Evolutionary conservation across 1,140 invertebrate species (phyloP).

Genomic region (Brachionus manjavacas): DNA sequence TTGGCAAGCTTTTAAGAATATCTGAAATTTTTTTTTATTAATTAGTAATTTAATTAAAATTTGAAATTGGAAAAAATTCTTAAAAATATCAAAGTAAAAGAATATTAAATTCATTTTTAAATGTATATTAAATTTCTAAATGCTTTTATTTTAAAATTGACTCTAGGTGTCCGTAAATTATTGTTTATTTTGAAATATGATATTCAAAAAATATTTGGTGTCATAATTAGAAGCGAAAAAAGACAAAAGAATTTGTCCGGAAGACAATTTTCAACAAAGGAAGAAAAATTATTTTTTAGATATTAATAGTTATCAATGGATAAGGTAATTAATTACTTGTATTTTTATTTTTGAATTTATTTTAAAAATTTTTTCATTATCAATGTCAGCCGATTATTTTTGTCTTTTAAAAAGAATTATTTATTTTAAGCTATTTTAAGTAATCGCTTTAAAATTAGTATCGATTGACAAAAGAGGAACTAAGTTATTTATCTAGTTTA

Average conservation of each 20-base stretch:
- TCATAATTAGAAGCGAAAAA: neutral
- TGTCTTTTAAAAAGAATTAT: no score
- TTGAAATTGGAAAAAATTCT: neutral
- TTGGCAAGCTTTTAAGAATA: neutral
- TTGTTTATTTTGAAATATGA: neutral
- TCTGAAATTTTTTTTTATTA: neutral
- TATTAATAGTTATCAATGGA: neutral
- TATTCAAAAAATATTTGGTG: neutral
- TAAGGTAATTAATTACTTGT: neutral
- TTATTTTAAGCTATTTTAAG: no score
- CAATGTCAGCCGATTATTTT: no score
- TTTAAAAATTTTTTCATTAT: no score
- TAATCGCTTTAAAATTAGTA: no score
- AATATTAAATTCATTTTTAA: neutral
- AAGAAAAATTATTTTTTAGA: neutral
- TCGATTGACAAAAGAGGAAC: no score
- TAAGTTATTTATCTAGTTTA: no score
- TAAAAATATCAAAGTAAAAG: neutral
- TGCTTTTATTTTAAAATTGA: neutral
- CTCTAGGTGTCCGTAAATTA: neutral
- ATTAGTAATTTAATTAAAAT: neutral
- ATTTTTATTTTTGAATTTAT: neutral
- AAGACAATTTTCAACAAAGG: neutral
- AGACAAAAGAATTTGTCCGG: neutral
- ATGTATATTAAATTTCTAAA: neutral